Conservation (phyloP, 64 coral and sea anemone species). For the Trachythela sp. region DNA sequence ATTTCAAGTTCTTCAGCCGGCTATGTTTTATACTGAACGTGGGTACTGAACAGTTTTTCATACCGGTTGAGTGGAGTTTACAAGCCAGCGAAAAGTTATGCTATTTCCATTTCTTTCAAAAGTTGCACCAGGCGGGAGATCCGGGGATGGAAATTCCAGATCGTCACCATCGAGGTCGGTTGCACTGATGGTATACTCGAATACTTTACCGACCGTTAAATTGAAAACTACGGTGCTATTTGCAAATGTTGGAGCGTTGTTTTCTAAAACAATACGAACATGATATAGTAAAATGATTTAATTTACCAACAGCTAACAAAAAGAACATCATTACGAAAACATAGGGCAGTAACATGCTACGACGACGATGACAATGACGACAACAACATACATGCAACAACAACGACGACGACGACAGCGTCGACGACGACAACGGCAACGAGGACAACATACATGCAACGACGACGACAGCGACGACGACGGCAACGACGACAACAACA, state of each 20-base stretch:
- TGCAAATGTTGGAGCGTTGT: background rate
- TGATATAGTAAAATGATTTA: background rate
- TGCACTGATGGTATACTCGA: background rate
- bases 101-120: background rate
- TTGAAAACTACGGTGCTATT: background rate
- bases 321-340: background rate
- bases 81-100: background rate
- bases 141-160: background rate
- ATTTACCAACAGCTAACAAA: background rate
- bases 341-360: no score
- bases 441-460: no score
- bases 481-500: no score
- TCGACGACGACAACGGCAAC: no score
- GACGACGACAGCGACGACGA: no score
- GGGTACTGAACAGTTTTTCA: no score
- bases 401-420: no score
- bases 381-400: no score
- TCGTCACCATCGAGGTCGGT: background rate
- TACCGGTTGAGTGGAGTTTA: background rate
- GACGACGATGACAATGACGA: no score
- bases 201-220: background rate
- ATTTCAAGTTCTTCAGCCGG: no score
- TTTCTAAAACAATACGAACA: background rate
- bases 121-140: background rate
- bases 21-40: no score